Evolutionary conservation across 2,888 invertebrate species (phyloP), one percentile per base, ranked within the genome.

Genomic region (Caenorhabditis uteleia): DNA sequence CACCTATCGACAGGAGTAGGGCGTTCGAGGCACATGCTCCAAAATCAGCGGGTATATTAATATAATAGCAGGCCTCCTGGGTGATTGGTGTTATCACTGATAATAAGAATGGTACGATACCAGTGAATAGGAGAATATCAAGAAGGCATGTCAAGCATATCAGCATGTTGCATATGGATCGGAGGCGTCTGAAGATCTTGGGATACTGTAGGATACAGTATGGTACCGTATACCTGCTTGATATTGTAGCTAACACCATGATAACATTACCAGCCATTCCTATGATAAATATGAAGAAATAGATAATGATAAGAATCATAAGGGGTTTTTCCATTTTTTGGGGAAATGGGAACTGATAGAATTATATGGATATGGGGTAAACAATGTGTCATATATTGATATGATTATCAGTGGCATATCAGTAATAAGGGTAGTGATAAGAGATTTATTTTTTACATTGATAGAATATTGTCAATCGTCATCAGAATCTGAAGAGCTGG

Each of bases 131-230:
- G 1, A 62, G 48, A 1, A 62, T 14, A 20, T 62, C 62, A 25
- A 49, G 57, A 21, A 62, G 57, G 23, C 62, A 62, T n/a, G 47
- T 48, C 0, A 42, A 40, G 21, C 62, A 55, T 16, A 62, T 62
- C n/a, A 62, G 18, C 46, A 62, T 56, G 20, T 62, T 62, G 34
- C 62, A 62, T n/a, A 47, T 53, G 21, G 62, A 62, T 2, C 62
- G 42, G 3, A 62, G 48, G 14, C 51, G 40, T 43, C 56, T 55
- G 36, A n/a, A n/a, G n/a, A n/a, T n/a, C n/a, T n/a, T n/a, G n/a
- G n/a, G n/a, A n/a, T n/a, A n/a, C n/a, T n/a, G n/a, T n/a, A n/a
- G n/a, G n/a, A n/a, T n/a, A n/a, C n/a, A n/a, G n/a, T n/a, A n/a
- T n/a, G n/a, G n/a, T n/a, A n/a, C n/a, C n/a, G n/a, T n/a, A n/a